phyloP scores from a whole-genome alignment of 2,113 vertebrate species.

The Brachionichthys hirsutus region DNA sequence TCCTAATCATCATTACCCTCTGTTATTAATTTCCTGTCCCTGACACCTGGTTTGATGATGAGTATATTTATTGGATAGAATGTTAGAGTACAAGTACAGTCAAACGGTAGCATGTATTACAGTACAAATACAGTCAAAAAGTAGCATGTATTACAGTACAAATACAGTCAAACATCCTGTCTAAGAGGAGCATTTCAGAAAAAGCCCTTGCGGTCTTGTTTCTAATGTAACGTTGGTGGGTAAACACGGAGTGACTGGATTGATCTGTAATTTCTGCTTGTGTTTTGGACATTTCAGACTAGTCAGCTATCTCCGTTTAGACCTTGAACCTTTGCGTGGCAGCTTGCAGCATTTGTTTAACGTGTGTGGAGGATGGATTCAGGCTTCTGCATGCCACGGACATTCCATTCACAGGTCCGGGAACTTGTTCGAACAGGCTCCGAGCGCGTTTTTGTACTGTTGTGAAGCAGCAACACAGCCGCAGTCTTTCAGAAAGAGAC shows the following conservation, averaged over 20 bases:
- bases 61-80: too few relatives aligned
- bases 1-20: not conserved
- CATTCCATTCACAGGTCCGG: conserved; percentile 55
- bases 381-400: conserved; percentile 22
- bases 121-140: too few relatives aligned
- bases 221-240: not conserved
- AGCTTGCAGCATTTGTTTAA: not conserved
- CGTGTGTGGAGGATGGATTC: not conserved
- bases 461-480: conserved; percentile 35
- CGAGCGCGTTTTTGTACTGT: conserved; percentile 2
- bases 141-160: too few relatives aligned
- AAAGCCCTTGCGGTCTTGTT: too few relatives aligned
- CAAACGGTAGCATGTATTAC: too few relatives aligned
- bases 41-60: not conserved
- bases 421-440: conserved; percentile 58
- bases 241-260: not conserved
- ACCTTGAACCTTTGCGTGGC: not conserved
- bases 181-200: too few relatives aligned
- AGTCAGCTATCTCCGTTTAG: not conserved
- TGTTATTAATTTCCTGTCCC: not conserved
- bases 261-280: too few relatives aligned
- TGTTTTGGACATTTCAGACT: too few relatives aligned
- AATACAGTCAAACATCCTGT: too few relatives aligned
- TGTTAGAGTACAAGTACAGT: too few relatives aligned
- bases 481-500: conserved; percentile 2